Evolutionary conservation across 2,113 vertebrate genomes (phyloP).

Genomic region (Misgurnus mizolepis): DNA sequence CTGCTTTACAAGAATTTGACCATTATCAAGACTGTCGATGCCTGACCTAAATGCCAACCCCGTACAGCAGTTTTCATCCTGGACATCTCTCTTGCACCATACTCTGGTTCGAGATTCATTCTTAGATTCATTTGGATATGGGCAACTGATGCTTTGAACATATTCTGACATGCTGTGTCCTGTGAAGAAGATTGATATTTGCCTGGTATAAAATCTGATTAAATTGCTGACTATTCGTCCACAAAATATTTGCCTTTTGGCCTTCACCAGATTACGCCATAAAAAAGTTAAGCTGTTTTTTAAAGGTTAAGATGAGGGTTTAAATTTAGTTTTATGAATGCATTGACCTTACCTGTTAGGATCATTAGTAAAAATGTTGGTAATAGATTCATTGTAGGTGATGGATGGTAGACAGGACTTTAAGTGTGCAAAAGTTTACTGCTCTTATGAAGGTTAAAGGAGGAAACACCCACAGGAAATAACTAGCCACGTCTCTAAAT

Average conservation of each 20-base stretch:
- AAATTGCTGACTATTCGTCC: background rate
- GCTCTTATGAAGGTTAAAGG: conserved; percentile 19
- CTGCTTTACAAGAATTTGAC: conserved; percentile 48
- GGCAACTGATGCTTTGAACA: conserved; percentile 54
- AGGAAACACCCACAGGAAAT: conserved; percentile 51
- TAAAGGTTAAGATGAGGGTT: background rate
- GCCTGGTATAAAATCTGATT: background rate
- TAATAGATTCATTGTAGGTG: conserved; percentile 30
- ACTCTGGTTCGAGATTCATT: conserved; percentile 44
- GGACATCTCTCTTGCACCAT: conserved; percentile 60
- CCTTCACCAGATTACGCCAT: too few relatives aligned
- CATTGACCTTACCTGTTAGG: conserved; percentile 37
- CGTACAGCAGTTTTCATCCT: conserved; percentile 46
- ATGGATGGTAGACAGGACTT: background rate
- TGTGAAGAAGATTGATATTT: conserved; percentile 35
- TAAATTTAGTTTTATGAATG: background rate
- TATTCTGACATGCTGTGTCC: conserved; percentile 40
- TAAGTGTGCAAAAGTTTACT: background rate
- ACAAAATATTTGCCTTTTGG: background rate
- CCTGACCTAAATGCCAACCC: conserved; percentile 50
- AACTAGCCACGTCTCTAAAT: conserved; percentile 15
- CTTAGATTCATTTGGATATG: conserved; percentile 22
- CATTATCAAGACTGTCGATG: background rate
- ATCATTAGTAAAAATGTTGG: conserved; percentile 25
- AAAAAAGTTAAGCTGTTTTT: too few relatives aligned